Evolutionary conservation across 2,888 invertebrate genomes (phyloP).

Genomic region (Magallana nippona): DNA sequence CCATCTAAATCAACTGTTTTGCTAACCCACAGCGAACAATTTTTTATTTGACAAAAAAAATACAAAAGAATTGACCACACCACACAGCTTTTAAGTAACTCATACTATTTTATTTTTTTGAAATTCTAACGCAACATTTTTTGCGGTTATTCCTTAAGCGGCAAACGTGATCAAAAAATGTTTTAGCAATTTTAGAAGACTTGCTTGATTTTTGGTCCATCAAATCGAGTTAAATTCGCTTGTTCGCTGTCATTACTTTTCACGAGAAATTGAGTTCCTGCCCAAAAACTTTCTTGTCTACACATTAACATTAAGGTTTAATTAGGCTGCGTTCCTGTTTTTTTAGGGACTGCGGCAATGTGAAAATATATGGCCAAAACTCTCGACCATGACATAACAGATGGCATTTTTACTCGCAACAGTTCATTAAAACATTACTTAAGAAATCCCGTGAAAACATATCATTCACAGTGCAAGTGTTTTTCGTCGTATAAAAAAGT

Average conservation of each 20-base stretch:
- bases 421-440: constrained; percentile 28
- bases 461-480: not conserved
- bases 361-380: constrained; percentile 23
- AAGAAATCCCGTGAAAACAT: constrained; percentile 20
- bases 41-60: not conserved
- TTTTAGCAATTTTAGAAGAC: not conserved
- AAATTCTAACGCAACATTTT: not conserved
- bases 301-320: constrained; percentile 11
- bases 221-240: constrained; percentile 2
- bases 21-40: not conserved
- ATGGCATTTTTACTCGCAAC: constrained; percentile 18
- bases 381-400: constrained; percentile 21
- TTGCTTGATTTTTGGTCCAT: constrained; percentile 14
- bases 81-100: not conserved
- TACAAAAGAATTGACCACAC: not conserved
- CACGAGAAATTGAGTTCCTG: constrained; percentile 9
- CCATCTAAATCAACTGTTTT: constrained; percentile 22
- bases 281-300: constrained; percentile 29
- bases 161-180: not conserved
- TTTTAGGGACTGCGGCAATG: not conserved
- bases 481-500: not conserved
- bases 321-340: constrained; percentile 4
- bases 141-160: not conserved
- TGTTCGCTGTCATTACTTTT: constrained; percentile 18
- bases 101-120: not conserved